Percentiles rank a stretch among this genome's conserved stretches.
phyloP scores from a whole-genome alignment of 2,888 invertebrate species.

The Abrostola triplasia region DNA sequence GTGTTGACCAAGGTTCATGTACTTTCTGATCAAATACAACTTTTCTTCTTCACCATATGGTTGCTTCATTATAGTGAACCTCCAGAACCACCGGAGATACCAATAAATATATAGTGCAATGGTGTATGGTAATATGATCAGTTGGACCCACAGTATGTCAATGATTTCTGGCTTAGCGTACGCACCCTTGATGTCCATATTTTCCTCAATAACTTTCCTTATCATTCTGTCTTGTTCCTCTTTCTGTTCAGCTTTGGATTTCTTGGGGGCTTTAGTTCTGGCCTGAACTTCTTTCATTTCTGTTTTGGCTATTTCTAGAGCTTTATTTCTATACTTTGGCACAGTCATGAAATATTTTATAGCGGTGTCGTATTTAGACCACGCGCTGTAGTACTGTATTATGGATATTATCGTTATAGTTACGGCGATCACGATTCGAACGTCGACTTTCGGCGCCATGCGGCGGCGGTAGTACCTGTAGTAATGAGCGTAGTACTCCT shows the following conservation, averaged over 20 bases:
- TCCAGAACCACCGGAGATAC: constrained; percentile 94
- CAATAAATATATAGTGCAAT: constrained; percentile 91
- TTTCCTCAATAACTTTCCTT: constrained; percentile 94
- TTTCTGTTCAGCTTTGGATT: constrained; percentile 89
- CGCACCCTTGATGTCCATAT: constrained; percentile 97
- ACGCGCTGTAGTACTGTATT: constrained; percentile 94
- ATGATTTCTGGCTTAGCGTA: constrained; percentile 94
- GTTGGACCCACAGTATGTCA: constrained; percentile 95
- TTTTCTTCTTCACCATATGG: constrained; percentile 95
- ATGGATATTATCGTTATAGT: constrained; percentile 95
- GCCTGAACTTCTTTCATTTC: constrained; percentile 88
- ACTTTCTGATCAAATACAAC: constrained; percentile 93
- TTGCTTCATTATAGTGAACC: constrained; percentile 91
- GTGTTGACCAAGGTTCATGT: constrained; percentile 91
- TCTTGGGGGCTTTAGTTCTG: constrained; percentile 82
- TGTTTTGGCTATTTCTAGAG: constrained; percentile 90
- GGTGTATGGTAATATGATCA: constrained; percentile 93
- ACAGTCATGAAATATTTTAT: constrained; percentile 95
- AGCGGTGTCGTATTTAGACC: constrained; percentile 94
- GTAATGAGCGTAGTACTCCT: constrained; percentile 96
- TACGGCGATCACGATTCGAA: constrained; percentile 94
- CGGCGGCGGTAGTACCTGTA: constrained; percentile 96
- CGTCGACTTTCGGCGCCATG: constrained; percentile 97
- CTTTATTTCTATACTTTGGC: constrained; percentile 95
- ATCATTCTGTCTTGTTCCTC: constrained; percentile 94